Percentiles rank a stretch among this genome's conserved stretches.
Evolutionary conservation across 2,113 vertebrate species (phyloP).

Genomic region (Grammomys surdaster): DNA sequence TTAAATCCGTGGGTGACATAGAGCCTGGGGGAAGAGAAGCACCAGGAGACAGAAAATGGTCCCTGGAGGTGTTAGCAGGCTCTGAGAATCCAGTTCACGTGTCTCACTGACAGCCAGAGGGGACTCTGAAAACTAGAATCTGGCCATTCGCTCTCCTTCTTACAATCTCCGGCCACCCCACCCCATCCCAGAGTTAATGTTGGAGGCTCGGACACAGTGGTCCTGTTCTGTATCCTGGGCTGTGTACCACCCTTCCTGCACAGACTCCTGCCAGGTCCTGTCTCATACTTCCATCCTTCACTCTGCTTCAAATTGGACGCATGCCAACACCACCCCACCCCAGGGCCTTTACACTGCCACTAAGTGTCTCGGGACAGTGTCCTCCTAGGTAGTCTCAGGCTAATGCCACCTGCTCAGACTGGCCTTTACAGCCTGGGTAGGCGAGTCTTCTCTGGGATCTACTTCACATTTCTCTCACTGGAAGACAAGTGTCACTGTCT

Average conservation of each 20-base stretch:
- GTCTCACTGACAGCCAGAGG: not conserved
- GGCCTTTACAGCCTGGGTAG: not conserved
- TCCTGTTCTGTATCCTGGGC: rapidly evolving
- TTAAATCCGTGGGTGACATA: conserved; percentile 9
- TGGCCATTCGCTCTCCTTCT: not conserved
- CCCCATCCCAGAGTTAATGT: not conserved
- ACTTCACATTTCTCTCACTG: not conserved
- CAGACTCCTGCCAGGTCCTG: not conserved
- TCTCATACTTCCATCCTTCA: rapidly evolving
- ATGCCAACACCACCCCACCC: not conserved
- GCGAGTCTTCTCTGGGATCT: not conserved
- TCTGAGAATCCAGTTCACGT: not conserved
- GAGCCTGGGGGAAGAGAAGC: not conserved
- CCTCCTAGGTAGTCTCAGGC: not conserved
- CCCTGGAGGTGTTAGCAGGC: not conserved
- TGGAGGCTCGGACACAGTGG: not conserved
- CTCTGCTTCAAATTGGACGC: not conserved
- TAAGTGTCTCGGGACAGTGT: not conserved
- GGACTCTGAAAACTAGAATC: not conserved
- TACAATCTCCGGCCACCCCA: not conserved
- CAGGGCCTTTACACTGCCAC: not conserved
- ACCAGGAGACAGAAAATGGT: not conserved
- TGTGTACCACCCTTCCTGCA: rapidly evolving
- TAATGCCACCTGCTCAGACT: not conserved
- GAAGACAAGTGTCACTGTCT: not conserved